Evolutionary conservation across 2,113 vertebrate species (phyloP), one percentile per base, ranked within the genome.

Genomic region (Hippopotamus amphibius): DNA sequence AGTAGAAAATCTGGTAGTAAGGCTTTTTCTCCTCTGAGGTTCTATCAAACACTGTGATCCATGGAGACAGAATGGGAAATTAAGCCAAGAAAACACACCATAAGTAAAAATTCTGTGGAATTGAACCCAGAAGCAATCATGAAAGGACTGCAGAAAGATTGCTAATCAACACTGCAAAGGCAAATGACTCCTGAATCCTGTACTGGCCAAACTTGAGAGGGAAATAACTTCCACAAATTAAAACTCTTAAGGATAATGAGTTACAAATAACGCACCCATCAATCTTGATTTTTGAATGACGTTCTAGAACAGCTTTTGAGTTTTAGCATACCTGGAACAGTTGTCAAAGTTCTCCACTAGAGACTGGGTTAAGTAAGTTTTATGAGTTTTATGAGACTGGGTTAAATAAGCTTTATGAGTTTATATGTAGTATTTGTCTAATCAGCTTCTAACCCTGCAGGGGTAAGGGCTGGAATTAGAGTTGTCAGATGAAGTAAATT

Each of bases 211-310:
- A 92, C 22, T 37, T 89, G 57, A 86, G 69, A 81, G 65, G 65
- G 15, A 97, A 95, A 90, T 50, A 74, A 87, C 43, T 82, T 94
- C 19, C 30, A 95, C 53, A 88, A 69, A 95, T 96, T 84, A 97
- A 90, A 96, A 97, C 66, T 95, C 41, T 90, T 53, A 13, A 82
- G n/a, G 17, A 63, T 95, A 93, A 81, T 2, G 0, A 46, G 50
- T 97, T 82, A 10, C n/a, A 91, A 37, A 95, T 80, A 98, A 50
- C 76, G n/a, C 1, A 89, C 1, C 41, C 43, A 97, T 97, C 71
- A 95, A 85, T 92, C 61, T 92, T 97, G 90, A 86, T 80, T 97
- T 98, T 98, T 95, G 17, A 85, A 59, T 95, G 14, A 88, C 93
- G 71, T 87, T 96, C 79, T 95, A 80, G 65, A 96, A 83, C 89